Percentiles rank a stretch among this genome's conserved stretches.
phyloP scores from a whole-genome alignment of 64 coral and sea anemone species.

The Montipora foliosa region DNA sequence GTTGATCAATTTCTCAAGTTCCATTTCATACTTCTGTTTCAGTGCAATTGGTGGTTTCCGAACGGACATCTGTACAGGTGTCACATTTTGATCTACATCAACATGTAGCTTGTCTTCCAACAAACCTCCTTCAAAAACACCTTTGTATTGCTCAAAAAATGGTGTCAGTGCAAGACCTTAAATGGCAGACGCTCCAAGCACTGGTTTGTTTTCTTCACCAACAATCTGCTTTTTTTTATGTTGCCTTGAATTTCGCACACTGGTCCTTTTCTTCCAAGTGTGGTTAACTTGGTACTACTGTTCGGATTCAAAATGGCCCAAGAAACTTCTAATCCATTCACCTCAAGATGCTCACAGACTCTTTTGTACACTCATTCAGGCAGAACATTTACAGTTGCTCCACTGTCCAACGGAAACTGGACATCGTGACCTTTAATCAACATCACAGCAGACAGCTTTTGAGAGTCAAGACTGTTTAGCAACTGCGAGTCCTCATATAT shows the following conservation, averaged over 20 bases:
- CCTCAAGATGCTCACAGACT: neutral
- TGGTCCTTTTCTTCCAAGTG: neutral
- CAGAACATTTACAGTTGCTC: conserved; percentile 28
- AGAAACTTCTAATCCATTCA: neutral
- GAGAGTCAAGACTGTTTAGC: neutral
- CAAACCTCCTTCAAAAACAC: conserved; percentile 22
- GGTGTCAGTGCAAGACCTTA: neutral
- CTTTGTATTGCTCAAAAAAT: neutral
- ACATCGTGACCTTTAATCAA: neutral
- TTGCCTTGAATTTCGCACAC: neutral
- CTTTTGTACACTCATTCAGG: neutral
- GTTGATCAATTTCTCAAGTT: conserved; percentile 21
- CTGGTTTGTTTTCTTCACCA: neutral
- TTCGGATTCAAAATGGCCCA: neutral
- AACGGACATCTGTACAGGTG: neutral
- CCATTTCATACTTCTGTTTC: conserved; percentile 23
- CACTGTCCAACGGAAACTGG: conserved; percentile 22
- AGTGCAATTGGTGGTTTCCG: conserved; percentile 43
- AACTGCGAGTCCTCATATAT: neutral
- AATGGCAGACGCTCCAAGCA: neutral
- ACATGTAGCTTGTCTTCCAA: neutral
- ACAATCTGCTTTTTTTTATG: neutral
- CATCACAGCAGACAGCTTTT: neutral
- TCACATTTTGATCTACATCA: conserved; percentile 36
- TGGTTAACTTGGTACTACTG: neutral